These are phyloP conservation scores for Pelusios castaneus DNA, from an alignment of 2,113 vertebrate species.

Conservation along the genomic window DNA sequence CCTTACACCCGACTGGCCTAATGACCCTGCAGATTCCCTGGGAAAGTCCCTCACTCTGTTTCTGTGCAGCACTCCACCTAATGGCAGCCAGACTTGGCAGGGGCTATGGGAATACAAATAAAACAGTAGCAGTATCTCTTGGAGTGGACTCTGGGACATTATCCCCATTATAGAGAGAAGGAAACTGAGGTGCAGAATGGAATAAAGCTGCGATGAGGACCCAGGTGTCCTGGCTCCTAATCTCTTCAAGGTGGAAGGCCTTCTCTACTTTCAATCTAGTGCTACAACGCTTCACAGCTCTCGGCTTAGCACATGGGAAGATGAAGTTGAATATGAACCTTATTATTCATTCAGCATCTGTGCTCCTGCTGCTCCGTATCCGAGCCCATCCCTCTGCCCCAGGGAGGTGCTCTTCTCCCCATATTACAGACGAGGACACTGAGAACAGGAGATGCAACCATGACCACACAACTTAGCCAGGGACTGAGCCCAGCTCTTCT, in stretches of 20 bases:
- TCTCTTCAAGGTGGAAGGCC: background rate
- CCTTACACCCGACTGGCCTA: background rate
- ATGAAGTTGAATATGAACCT: background rate
- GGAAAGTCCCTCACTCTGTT: fast-evolving
- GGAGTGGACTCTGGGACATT: background rate
- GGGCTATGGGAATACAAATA: background rate
- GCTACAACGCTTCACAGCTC: background rate
- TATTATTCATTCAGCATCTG: background rate
- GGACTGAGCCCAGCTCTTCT: background rate
- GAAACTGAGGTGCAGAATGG: background rate
- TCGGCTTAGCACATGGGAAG: background rate
- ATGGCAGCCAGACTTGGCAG: background rate
- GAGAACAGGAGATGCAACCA: background rate
- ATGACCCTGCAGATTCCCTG: background rate
- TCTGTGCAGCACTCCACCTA: background rate
- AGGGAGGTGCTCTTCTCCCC: background rate
- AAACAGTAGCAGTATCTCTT: background rate
- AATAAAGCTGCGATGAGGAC: background rate
- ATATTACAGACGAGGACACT: background rate
- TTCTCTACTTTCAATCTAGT: background rate
- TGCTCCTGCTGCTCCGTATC: too few relatives aligned
- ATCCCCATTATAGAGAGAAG: background rate
- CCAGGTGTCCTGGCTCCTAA: background rate
- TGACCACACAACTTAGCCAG: background rate
- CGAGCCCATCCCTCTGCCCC: too few relatives aligned